A percentile compares a stretch with the other conserved stretches of the same genome.
Conservation (phyloP, 2,888 invertebrate genomes). For the Oscheius onirici region DNA sequence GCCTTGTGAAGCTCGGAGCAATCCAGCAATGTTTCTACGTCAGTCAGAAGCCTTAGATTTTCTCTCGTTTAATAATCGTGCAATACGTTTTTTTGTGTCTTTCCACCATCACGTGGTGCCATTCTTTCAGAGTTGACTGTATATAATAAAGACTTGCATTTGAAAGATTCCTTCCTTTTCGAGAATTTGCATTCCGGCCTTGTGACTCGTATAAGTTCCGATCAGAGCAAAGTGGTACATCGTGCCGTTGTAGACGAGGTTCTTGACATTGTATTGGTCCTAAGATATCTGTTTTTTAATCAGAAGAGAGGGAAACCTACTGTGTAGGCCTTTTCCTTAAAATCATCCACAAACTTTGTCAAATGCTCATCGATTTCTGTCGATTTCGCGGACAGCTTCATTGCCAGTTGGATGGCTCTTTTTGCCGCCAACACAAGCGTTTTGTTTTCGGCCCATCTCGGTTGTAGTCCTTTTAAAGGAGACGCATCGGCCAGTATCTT, state of each 20-base stretch:
- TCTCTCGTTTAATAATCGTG: neutral
- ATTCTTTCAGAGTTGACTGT: slow-evolving; percentile 6
- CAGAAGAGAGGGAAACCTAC: slow-evolving; percentile 10
- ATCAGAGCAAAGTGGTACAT: slow-evolving; percentile 63
- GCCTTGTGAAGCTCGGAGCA: slow-evolving; percentile 64
- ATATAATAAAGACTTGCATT: slow-evolving; percentile 49
- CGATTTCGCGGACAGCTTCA: neutral
- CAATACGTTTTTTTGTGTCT: slow-evolving; percentile 5
- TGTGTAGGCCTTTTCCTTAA: slow-evolving; percentile 21
- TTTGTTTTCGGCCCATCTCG: slow-evolving; percentile 6
- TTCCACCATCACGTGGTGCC: slow-evolving; percentile 14
- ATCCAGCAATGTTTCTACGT: slow-evolving; percentile 71
- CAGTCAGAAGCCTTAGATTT: slow-evolving; percentile 63
- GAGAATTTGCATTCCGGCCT: slow-evolving; percentile 45
- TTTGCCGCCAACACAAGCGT: slow-evolving; percentile 3
- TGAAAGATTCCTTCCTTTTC: slow-evolving; percentile 59
- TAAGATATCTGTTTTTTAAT: neutral
- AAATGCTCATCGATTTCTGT: slow-evolving; percentile 9
- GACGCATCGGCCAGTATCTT: slow-evolving; percentile 14
- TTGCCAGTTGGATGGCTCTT: slow-evolving; percentile 17
- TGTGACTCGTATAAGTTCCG: slow-evolving; percentile 49
- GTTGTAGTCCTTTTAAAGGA: slow-evolving; percentile 10
- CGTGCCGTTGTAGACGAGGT: slow-evolving; percentile 49
- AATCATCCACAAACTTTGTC: slow-evolving; percentile 13
- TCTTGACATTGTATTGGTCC: slow-evolving; percentile 45